phyloP scores from a whole-genome alignment of 1,140 invertebrate genomes.

The Ceratosolen solmsi region DNA sequence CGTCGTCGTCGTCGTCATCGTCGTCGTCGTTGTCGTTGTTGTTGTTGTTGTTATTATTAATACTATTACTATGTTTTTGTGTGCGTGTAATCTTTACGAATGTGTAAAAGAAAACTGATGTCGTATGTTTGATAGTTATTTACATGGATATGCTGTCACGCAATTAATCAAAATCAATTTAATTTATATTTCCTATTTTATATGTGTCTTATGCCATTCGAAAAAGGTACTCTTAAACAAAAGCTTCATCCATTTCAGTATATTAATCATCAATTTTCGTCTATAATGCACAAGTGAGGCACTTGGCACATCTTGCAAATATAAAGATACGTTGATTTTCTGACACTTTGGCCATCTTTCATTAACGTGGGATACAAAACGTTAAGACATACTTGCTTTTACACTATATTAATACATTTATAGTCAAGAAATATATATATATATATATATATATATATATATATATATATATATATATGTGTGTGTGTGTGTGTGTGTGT shows the following conservation, averaged over 20 bases:
- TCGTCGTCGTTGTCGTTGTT: too few species aligned
- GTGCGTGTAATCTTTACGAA: too few species aligned
- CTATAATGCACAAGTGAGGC: background rate
- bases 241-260: background rate
- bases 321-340: background rate
- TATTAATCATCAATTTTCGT: background rate
- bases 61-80: too few species aligned
- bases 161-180: too few species aligned
- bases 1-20: too few species aligned
- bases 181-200: background rate
- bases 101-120: too few species aligned
- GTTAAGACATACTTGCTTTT: background rate
- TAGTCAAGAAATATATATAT: background rate
- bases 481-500: too few species aligned
- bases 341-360: background rate
- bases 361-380: background rate
- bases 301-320: conserved; percentile 5
- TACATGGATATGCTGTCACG: too few species aligned
- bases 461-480: background rate
- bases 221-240: too few species aligned
- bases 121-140: too few species aligned
- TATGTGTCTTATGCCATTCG: background rate
- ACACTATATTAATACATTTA: background rate
- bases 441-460: too few species aligned
- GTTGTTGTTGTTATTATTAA: too few species aligned